Base-by-base conservation (phyloP, 1,140 invertebrate species). In the Drosophila lacteicornis region DNA sequence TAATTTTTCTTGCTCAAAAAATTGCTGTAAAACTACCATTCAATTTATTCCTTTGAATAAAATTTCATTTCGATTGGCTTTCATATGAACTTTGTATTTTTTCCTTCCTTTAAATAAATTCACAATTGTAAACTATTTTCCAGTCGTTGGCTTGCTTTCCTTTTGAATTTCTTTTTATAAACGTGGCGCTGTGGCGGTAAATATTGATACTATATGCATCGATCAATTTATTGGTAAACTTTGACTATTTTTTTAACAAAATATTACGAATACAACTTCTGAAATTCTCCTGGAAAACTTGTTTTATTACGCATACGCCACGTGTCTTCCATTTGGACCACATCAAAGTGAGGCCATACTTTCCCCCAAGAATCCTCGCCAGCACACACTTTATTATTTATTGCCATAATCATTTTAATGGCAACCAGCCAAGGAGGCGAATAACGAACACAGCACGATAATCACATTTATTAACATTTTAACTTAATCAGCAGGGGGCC, bases 381-480 rank as follows among this genome's bases (percentile, higher is more conserved):
- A 30, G 47, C 19, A 55, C 46, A 25, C 84, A 83, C 84, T 88
- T 88, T 70, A 87, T 87, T 88, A 88, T 88, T 87, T 87, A 87
- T 80, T 80, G 43, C 67, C 84, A 63, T 87, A 88, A 88, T 88
- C 76, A 87, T 74, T 82, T 88, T 88, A 87, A 87, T 77, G 84
- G 80, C 67, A 67, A 61, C 49, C 73, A 60, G 75, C 33, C 46
- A 55, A 36, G 12, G 36, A 19, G 15, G 40, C 45, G 49, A 59
- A 63, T n/a, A 30, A 27, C 36, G 53, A 80, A 76, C 62, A 46
- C 66, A 79, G 66, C 63, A 80, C 22, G 68, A 77, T 80, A 87
- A 87, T 88, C 84, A 88, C 51, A 70, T 87, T 86, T 87, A 80
- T 88, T 83, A 88, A 80, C 76, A 77, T 88, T 80, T 86, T 83